These are phyloP conservation scores for Dolichomitus sp. DNA, from an alignment of 2,888 invertebrate genomes.

Conservation along the genomic window DNA sequence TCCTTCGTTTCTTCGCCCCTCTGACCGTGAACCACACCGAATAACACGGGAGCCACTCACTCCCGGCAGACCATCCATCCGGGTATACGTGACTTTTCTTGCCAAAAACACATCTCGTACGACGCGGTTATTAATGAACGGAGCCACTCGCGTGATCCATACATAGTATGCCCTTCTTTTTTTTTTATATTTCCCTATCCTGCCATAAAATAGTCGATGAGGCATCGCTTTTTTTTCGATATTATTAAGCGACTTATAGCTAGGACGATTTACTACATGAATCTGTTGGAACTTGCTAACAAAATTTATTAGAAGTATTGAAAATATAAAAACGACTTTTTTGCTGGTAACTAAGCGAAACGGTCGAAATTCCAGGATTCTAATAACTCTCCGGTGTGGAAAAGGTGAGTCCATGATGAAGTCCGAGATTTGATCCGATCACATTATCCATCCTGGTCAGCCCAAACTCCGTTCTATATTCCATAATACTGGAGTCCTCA, in stretches of 20 bases:
- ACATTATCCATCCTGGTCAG: too few relatives aligned
- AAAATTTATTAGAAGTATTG: too few relatives aligned
- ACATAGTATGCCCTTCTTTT: constrained; percentile 24
- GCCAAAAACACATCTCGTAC: constrained; percentile 78
- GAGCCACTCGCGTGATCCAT: constrained; percentile 46
- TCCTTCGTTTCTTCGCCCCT: constrained; percentile 20
- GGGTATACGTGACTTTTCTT: constrained; percentile 81
- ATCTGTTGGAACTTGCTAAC: background rate
- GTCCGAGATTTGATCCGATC: too few relatives aligned
- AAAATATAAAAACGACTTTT: too few relatives aligned
- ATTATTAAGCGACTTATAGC: constrained; percentile 18
- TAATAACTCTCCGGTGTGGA: too few relatives aligned
- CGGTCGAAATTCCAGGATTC: too few relatives aligned
- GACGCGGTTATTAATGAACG: constrained; percentile 81
- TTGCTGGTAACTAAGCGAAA: too few relatives aligned
- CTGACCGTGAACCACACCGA: constrained; percentile 42
- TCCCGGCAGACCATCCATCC: constrained; percentile 77
- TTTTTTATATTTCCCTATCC: constrained; percentile 31
- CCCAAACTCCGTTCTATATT: too few relatives aligned
- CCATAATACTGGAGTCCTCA: too few relatives aligned
- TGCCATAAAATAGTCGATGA: constrained; percentile 45
- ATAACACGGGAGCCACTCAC: constrained; percentile 57
- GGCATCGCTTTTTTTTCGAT: constrained; percentile 2
- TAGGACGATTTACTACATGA: background rate
- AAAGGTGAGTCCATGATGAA: too few relatives aligned